Percentiles rank a stretch among this genome's conserved stretches.
Evolutionary conservation across 1,140 invertebrate species (phyloP).

Genomic region (Pseudomyrmex sp.): DNA sequence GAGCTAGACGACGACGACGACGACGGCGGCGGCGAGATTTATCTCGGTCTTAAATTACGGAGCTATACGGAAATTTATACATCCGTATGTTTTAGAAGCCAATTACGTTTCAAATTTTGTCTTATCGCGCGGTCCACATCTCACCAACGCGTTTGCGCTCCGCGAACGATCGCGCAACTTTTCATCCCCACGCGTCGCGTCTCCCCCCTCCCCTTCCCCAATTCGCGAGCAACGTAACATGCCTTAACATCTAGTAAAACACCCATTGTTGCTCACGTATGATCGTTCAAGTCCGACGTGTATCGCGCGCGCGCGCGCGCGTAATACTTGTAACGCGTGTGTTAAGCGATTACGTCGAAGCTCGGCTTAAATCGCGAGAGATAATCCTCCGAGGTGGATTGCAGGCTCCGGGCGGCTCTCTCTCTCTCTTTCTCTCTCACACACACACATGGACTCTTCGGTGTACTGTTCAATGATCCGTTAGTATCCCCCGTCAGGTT

Average conservation of each 20-base stretch:
- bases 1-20: neutral
- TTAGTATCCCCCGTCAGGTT: constrained; percentile 61
- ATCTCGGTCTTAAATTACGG: constrained; percentile 9
- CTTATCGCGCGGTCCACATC: constrained; percentile 4
- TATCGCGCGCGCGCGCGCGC: constrained; percentile 12
- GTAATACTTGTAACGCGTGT: constrained; percentile 44
- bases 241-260: neutral
- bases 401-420: constrained; percentile 16
- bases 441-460: neutral
- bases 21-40: neutral
- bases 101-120: constrained; percentile 24
- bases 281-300: constrained; percentile 1
- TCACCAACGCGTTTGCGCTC: neutral
- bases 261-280: constrained; percentile 8
- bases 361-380: constrained; percentile 55
- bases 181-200: neutral
- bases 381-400: constrained; percentile 47
- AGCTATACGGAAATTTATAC: neutral
- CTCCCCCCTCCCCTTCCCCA: no score
- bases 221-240: neutral
- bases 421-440: no score
- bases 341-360: constrained; percentile 51
- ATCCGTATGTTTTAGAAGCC: neutral
- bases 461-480: constrained; percentile 61
- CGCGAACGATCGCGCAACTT: neutral